Base-by-base conservation (phyloP, 2,888 invertebrate genomes). In the Drosophila merina region DNA sequence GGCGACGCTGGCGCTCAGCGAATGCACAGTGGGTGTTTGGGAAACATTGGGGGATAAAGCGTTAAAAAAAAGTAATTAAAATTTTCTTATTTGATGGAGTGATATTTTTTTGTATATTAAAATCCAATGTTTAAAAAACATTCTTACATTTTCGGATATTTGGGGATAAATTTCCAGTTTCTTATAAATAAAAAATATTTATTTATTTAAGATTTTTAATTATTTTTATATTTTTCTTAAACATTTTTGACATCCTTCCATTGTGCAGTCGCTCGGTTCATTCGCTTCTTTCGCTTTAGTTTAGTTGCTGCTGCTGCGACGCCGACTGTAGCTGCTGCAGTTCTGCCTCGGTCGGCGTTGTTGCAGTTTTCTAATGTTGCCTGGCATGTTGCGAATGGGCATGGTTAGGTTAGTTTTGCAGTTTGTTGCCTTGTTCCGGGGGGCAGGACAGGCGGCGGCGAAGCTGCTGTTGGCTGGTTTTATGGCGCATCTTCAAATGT, bases 401-500 rank as follows among this genome's bases (percentile, higher is more conserved):
- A 81, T 81, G 81, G 81, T 82, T 82, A 72, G 71, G 67, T 57
- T 57, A 47, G 47, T 44, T 26, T 56, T 28, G 42, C 42, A 42
- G 50, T 49, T 25, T 40, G 40, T 40, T 14, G 40, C 14, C 20
- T 14, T 42, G 25, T 40, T 14, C 20, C 9, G 54, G 10, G 28
- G 10, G 9, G 8, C 20, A 42, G 12, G 44, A 36, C 55, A 38
- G 47, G 47, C 55, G 20, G 14, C 33, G 28, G 40, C 36, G 36
- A 54, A 44, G 62, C 52, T 51, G 71, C 47, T 49, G 38, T 33
- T 72, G 77, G 81, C 81, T 74, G 81, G 81, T 82, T 82, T 82
- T 82, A 81, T 83, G 79, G 75, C 73, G 79, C 79, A 81, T 82
- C 80, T 83, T 81, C 84, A 83, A 83, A 81, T 81, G 84, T 82